Evolutionary conservation across 2,113 vertebrate genomes (phyloP).

Genomic region (Syngnathus scovelli): DNA sequence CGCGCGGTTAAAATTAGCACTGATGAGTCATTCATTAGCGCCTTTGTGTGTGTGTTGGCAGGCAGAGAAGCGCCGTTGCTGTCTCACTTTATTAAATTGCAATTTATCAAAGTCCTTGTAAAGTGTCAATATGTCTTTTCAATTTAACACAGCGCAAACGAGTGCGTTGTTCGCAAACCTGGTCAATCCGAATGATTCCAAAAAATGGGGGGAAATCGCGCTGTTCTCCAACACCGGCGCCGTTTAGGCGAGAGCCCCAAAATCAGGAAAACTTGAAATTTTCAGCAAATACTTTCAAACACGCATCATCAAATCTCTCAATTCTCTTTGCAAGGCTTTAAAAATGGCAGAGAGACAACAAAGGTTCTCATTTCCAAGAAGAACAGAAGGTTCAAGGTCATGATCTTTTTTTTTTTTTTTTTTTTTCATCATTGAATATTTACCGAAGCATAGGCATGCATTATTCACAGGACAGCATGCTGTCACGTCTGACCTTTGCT

Average conservation of each 20-base stretch:
- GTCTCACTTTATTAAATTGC: slow-evolving; percentile 15
- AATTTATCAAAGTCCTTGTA: slow-evolving; percentile 18
- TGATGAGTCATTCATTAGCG: slow-evolving; percentile 56
- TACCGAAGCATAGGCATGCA: neutral
- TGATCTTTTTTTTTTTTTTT: slow-evolving; percentile 4
- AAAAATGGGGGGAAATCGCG: neutral
- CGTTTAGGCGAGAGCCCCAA: no score
- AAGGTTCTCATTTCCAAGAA: slow-evolving; percentile 14
- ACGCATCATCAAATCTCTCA: neutral
- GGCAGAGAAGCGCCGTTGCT: slow-evolving; percentile 33
- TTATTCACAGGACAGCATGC: neutral
- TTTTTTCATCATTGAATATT: slow-evolving; percentile 12
- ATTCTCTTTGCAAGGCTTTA: neutral
- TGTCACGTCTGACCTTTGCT: neutral
- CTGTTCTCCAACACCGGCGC: no score
- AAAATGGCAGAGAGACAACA: neutral
- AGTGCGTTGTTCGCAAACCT: neutral
- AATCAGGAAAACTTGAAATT: neutral
- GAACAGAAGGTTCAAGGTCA: slow-evolving; percentile 28
- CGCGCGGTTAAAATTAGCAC: slow-evolving; percentile 57
- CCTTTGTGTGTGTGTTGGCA: slow-evolving; percentile 43
- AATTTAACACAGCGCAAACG: neutral
- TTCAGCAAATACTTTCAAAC: neutral
- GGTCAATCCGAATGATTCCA: neutral
- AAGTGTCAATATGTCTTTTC: neutral